phyloP scores from a whole-genome alignment of 2,888 invertebrate genomes.

The Caenorhabditis sinica region DNA sequence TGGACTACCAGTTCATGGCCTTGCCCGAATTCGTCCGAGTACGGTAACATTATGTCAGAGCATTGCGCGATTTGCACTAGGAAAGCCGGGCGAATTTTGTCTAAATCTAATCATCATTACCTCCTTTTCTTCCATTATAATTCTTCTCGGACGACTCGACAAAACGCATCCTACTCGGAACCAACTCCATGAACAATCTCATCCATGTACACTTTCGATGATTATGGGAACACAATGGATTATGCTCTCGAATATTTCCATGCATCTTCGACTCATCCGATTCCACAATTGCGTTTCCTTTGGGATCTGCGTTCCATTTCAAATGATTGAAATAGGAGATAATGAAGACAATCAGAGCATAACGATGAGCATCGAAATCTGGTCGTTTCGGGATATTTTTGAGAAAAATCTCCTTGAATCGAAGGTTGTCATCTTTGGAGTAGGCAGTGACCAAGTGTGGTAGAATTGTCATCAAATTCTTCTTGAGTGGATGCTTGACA shows the following conservation, averaged over 20 bases:
- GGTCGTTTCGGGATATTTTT: background rate
- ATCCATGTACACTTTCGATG: conserved; percentile 60
- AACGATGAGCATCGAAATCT: background rate
- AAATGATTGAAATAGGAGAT: conserved; percentile 19
- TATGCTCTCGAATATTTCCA: conserved; percentile 18
- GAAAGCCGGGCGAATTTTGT: no score
- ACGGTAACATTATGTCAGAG: no score
- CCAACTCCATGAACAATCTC: conserved; percentile 27
- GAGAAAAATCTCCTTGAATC: conserved; percentile 18
- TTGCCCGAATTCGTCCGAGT: no score
- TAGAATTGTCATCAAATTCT: background rate
- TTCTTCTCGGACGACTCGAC: conserved; percentile 15
- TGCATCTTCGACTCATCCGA: background rate
- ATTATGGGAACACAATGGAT: conserved; percentile 2
- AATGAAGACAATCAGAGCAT: conserved; percentile 17
- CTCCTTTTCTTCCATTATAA: conserved; percentile 10
- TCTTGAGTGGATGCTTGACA: conserved; percentile 1
- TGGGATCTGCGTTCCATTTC: conserved; percentile 26
- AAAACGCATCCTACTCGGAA: conserved; percentile 10
- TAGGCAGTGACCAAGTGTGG: background rate
- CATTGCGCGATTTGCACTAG: no score
- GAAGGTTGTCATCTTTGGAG: conserved; percentile 24
- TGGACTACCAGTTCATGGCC: no score
- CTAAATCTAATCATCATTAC: background rate
- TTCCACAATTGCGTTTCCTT: background rate